phyloP scores from a whole-genome alignment of 1,140 invertebrate species.

The Hyles euphorbiae region DNA sequence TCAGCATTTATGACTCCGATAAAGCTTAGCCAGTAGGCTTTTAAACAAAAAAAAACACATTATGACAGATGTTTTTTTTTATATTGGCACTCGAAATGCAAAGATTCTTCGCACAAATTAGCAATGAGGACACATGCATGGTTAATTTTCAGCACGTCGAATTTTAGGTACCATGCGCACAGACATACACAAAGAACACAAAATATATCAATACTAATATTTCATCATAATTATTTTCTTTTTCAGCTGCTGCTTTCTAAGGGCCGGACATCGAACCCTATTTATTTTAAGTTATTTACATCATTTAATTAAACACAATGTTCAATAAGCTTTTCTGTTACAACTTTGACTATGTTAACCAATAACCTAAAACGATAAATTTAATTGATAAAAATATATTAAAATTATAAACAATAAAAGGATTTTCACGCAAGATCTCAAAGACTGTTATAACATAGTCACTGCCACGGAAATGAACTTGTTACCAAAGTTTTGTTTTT shows the following conservation, averaged over 20 bases:
- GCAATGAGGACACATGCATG: too few species aligned
- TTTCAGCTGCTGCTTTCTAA: conserved; percentile 71
- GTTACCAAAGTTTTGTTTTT: conserved; percentile 64
- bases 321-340: conserved; percentile 41
- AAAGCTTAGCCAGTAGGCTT: too few species aligned
- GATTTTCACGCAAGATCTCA: conserved; percentile 52
- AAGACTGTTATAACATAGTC: conserved; percentile 73
- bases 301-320: conserved; percentile 37
- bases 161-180: too few species aligned
- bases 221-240: conserved; percentile 27
- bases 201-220: too few species aligned
- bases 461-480: conserved; percentile 60
- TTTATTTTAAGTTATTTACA: conserved; percentile 45
- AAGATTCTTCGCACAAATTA: too few species aligned
- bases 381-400: conserved; percentile 17
- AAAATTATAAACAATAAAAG: conserved; percentile 16
- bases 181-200: too few species aligned
- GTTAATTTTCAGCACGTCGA: too few species aligned
- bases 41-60: too few species aligned
- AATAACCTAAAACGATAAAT: conserved; percentile 21
- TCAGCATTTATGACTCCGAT: too few species aligned
- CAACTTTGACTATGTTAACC: conserved; percentile 63
- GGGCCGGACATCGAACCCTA: conserved; percentile 40
- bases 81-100: too few species aligned
- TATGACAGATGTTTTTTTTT: too few species aligned